Base-by-base conservation (phyloP, 1,140 invertebrate genomes). In the Aphelinus atriplicis region DNA sequence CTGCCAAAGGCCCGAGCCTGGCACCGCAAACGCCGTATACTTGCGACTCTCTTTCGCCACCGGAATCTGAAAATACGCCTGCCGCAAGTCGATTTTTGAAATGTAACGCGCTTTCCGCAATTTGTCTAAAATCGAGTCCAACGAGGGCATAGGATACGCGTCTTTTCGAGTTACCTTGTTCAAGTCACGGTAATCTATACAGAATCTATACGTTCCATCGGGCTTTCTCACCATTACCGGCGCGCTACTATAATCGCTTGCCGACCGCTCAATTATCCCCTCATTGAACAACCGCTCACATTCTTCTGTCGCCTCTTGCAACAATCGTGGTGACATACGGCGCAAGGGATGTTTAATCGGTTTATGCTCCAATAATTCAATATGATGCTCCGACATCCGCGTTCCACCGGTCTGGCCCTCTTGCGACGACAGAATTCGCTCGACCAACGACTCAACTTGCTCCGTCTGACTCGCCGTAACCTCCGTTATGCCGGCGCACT, bases 161-260 rank as follows among this genome's bases (percentile, higher is more conserved):
- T 69, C 67, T 4, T 48, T 56, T 45, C 51, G 65, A 1, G 69
- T 65, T 1, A 72, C 57, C 1, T 45, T 4, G 45, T 69, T 75
- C 1, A 75, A 58, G 26, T 71, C 55, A 1, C 62, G 62, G 62
- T 50, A 76, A 55, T 71, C 62, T n/a, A 76, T 50, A 66, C 68
- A 76, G 50, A 76, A 76, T n/a, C 68, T 7, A 46, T 69, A 75
- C 3, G 43, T 60, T 0, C 61, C 61, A 61, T 75, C 63, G 2
- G 66, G n/a, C 26, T 75, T 69, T 3, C 53, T 3, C 5, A 75
- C 53, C 73, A 75, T 75, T 6, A 61, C 58, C 1, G 84, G 73
- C 0, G 82, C 77, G 5, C 80, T 80, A 6, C 80, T 73, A 73
- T 83, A 84, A 0, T 79, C 66, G 7, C 81, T 81, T 42, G 78